Evolutionary conservation across 2,888 invertebrate genomes (phyloP).

Genomic region (Ectemnius lituratus): DNA sequence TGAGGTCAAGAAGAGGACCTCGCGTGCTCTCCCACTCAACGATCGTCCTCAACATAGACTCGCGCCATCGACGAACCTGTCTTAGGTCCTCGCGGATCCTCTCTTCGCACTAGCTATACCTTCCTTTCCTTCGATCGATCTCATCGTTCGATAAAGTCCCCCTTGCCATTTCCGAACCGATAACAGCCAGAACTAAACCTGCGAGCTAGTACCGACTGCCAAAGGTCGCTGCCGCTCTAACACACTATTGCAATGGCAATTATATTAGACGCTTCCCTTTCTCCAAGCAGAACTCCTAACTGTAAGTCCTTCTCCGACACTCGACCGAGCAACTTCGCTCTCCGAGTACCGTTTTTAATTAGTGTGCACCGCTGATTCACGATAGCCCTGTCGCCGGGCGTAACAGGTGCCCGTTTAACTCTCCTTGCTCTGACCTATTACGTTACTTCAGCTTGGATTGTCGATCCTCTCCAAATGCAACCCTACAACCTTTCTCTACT

Average conservation of each 20-base stretch:
- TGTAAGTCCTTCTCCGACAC: background rate
- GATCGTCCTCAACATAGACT: constrained; percentile 16
- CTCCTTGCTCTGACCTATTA: background rate
- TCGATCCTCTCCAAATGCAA: background rate
- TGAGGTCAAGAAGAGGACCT: constrained; percentile 64
- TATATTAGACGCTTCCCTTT: constrained; percentile 3
- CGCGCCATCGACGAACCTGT: background rate
- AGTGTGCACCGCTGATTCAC: background rate
- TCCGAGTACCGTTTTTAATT: constrained; percentile 21
- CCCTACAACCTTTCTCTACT: background rate
- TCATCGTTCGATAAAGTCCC: background rate
- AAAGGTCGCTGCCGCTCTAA: background rate
- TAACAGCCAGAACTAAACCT: background rate
- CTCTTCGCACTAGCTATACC: constrained; percentile 27
- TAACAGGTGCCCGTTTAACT: background rate
- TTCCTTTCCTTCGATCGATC: constrained; percentile 21
- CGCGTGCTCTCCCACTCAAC: constrained; percentile 27
- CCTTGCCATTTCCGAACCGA: constrained; percentile 5
- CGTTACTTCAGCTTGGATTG: background rate
- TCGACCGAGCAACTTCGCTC: background rate
- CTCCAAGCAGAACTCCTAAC: background rate
- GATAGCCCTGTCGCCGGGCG: background rate
- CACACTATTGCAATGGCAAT: background rate
- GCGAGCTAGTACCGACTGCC: background rate
- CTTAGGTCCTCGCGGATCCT: constrained; percentile 31